Conservation (phyloP, 1,140 invertebrate species). For the Neodiprion virginianus region DNA sequence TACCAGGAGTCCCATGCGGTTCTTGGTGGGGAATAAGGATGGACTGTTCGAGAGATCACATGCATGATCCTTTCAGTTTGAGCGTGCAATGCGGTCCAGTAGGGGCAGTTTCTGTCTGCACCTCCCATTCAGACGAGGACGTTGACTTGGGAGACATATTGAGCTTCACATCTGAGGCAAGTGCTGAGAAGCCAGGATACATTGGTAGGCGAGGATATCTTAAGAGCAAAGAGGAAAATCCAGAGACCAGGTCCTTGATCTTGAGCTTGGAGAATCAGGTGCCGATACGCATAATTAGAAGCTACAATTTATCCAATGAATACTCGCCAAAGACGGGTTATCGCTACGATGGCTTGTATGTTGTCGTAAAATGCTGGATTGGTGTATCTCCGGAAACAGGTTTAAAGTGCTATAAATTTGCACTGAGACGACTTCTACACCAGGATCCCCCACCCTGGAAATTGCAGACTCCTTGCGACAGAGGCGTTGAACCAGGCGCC, state of each 20-base stretch:
- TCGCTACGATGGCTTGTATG: conserved; percentile 55
- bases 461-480: no score
- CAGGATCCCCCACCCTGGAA: conserved; percentile 35
- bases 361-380: conserved; percentile 49
- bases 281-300: conserved; percentile 50
- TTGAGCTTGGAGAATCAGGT: conserved; percentile 50
- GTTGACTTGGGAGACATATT: conserved; percentile 50
- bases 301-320: conserved; percentile 49
- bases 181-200: conserved; percentile 13
- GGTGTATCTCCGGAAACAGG: conserved; percentile 32
- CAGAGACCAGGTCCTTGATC: conserved; percentile 39
- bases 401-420: conserved; percentile 48
- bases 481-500: no score
- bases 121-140: conserved; percentile 43
- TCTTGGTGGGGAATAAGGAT: conserved; percentile 59
- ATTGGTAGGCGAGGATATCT: no score
- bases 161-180: conserved; percentile 50
- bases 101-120: conserved; percentile 52
- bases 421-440: conserved; percentile 39
- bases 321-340: conserved; percentile 55
- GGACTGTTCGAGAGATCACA: conserved; percentile 50
- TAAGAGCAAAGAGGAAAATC: background rate
- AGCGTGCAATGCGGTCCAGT: conserved; percentile 51
- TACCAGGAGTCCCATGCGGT: conserved; percentile 44
- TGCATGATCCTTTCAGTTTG: conserved; percentile 49